Conservation (phyloP, 2,888 invertebrate species). For the Catocala sponsa region DNA sequence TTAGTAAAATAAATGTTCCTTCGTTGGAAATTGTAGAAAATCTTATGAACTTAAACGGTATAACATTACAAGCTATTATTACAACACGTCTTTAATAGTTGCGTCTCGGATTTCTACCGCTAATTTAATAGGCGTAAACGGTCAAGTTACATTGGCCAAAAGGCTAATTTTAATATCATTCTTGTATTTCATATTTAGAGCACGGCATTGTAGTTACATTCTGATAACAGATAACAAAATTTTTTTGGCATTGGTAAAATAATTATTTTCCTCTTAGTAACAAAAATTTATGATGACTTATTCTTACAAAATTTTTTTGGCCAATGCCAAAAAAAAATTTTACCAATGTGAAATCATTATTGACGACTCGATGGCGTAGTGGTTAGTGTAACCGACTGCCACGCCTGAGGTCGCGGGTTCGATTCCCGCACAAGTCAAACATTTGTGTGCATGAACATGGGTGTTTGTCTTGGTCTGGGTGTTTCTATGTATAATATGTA, state of each 20-base stretch:
- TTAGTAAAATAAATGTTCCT: too few species aligned
- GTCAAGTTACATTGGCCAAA: slow-evolving; percentile 56
- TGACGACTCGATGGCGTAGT: too few species aligned
- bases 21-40: slow-evolving; percentile 8
- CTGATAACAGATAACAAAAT: slow-evolving; percentile 12
- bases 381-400: too few species aligned
- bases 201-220: slow-evolving; percentile 17
- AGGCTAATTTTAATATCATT: slow-evolving; percentile 41
- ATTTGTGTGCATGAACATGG: too few species aligned
- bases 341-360: too few species aligned
- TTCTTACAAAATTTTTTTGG: too few species aligned
- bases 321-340: too few species aligned
- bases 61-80: slow-evolving; percentile 50
- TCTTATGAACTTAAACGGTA: slow-evolving; percentile 30
- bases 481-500: too few species aligned
- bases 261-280: not conserved
- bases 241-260: slow-evolving; percentile 1
- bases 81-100: slow-evolving; percentile 58
- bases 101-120: slow-evolving; percentile 57
- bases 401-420: too few species aligned
- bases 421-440: too few species aligned
- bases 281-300: not conserved
- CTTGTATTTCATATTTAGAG: slow-evolving; percentile 34
- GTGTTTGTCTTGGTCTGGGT: too few species aligned
- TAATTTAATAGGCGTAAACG: slow-evolving; percentile 65